Percentiles rank a stretch among this genome's conserved stretches.
phyloP scores from a whole-genome alignment of 2,888 invertebrate genomes.

The Dasypolia templi region DNA sequence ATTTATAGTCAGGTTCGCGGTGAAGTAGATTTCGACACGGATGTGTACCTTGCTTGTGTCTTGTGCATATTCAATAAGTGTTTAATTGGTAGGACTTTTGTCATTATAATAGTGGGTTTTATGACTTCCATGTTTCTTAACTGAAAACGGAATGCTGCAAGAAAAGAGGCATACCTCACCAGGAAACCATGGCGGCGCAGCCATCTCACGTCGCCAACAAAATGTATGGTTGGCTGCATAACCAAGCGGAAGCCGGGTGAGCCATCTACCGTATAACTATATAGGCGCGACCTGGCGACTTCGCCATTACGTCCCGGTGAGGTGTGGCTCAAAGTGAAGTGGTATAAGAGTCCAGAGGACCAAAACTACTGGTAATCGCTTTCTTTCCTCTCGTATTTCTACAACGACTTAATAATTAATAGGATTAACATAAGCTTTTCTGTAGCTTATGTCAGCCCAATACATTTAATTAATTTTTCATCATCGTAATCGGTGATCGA shows the following conservation, averaged over 20 bases:
- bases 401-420: not conserved
- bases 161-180: too few relatives aligned
- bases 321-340: too few relatives aligned
- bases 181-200: too few relatives aligned
- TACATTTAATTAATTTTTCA: not conserved
- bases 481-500: not conserved
- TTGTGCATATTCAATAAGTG: slow-evolving; percentile 14
- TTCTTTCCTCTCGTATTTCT: not conserved
- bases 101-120: not conserved
- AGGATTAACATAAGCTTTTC: not conserved
- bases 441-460: not conserved
- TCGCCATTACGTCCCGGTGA: too few relatives aligned
- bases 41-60: slow-evolving; percentile 18
- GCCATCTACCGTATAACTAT: too few relatives aligned
- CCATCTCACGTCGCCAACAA: too few relatives aligned
- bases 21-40: slow-evolving; percentile 17
- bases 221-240: too few relatives aligned
- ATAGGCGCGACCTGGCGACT: too few relatives aligned
- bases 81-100: not conserved
- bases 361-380: not conserved
- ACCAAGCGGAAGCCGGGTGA: too few relatives aligned
- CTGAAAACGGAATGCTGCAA: not conserved
- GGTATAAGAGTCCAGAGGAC: not conserved
- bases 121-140: not conserved
- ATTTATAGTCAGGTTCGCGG: slow-evolving; percentile 11